These are phyloP conservation scores for Tigriopus japonicus DNA, from an alignment of 1,140 invertebrate species.

Conservation along the genomic window DNA sequence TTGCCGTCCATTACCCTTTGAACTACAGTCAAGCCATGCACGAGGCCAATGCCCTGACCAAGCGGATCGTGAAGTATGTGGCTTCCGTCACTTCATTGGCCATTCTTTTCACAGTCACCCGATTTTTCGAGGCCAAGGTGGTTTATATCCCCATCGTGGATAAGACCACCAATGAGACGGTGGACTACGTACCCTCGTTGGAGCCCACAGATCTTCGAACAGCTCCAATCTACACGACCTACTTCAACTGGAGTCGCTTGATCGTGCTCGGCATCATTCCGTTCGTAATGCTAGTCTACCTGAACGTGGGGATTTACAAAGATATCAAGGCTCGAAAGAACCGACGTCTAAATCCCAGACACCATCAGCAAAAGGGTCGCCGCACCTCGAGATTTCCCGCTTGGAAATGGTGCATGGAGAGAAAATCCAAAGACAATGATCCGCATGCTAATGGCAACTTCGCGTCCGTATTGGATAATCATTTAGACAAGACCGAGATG, in stretches of 20 bases:
- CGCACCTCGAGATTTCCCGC: not conserved
- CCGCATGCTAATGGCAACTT: not conserved
- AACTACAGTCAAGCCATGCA: conserved; percentile 7
- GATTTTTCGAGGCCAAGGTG: conserved; percentile 8
- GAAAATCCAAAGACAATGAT: too few species aligned
- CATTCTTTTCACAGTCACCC: conserved; percentile 7
- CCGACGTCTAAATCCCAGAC: not conserved
- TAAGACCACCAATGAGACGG: not conserved
- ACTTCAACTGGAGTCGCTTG: conserved; percentile 11
- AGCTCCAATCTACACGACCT: not conserved
- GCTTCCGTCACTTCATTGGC: not conserved
- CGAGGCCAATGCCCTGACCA: conserved; percentile 7
- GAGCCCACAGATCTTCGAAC: not conserved
- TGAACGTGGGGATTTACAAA: conserved; percentile 7
- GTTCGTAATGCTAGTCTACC: conserved; percentile 1
- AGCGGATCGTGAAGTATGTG: conserved; percentile 8
- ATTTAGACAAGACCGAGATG: not conserved
- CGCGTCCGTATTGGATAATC: not conserved
- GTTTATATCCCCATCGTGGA: not conserved
- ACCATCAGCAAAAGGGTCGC: not conserved
- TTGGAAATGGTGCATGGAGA: not conserved
- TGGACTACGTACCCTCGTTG: not conserved
- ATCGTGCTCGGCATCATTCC: conserved; percentile 11
- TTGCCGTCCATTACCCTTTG: conserved; percentile 9
- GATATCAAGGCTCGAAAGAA: not conserved